Evolutionary conservation across 1,140 invertebrate genomes (phyloP).

Genomic region (Paraescarpia echinospica): DNA sequence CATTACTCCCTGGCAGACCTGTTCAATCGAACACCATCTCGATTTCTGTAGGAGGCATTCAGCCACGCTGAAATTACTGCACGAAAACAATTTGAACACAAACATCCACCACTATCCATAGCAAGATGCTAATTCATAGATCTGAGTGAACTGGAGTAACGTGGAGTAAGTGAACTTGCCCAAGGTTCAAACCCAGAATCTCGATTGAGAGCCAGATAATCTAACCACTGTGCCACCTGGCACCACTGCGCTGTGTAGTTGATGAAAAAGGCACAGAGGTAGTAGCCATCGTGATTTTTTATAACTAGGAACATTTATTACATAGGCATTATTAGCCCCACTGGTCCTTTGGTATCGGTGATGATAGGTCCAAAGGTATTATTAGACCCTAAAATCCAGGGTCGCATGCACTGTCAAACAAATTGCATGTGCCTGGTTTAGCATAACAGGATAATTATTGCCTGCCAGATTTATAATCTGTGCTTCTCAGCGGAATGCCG

Average conservation of each 20-base stretch:
- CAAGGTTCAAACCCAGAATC: too few species aligned
- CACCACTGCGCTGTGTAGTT: neutral
- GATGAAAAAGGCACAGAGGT: neutral
- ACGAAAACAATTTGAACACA: too few species aligned
- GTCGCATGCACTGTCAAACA: neutral
- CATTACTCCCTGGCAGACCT: too few species aligned
- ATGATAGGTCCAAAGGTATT: neutral
- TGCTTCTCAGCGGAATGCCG: neutral
- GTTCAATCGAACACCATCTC: too few species aligned
- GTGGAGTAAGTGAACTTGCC: too few species aligned
- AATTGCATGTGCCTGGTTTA: neutral
- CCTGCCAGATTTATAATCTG: neutral
- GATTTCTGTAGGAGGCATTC: too few species aligned
- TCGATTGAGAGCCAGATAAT: too few species aligned
- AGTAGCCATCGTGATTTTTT: neutral
- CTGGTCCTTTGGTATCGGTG: neutral
- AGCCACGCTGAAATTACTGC: too few species aligned
- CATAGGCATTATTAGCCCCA: neutral
- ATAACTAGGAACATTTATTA: neutral
- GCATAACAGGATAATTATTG: neutral
- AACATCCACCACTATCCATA: too few species aligned
- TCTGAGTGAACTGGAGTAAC: too few species aligned
- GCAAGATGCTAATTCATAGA: too few species aligned
- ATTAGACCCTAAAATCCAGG: slow-evolving; percentile 1
- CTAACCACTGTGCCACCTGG: too few species aligned